Evolutionary conservation across 2,888 invertebrate genomes (phyloP), one percentile per base, ranked within the genome.

Genomic region (Acanthacorydalis orientalis): DNA sequence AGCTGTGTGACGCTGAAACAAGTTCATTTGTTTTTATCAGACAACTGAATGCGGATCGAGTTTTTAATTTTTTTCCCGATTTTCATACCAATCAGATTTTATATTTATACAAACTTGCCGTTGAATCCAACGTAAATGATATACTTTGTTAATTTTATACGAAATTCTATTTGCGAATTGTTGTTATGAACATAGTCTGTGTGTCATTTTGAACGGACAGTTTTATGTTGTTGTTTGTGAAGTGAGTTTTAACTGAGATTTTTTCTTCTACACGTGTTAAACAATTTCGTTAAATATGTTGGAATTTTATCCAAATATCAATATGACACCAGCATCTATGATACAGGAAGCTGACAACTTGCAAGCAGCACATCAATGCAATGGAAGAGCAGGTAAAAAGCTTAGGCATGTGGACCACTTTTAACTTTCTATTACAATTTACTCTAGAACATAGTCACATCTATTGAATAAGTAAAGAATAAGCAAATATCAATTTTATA

Each of bases 301-400:
- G 68, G 80, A 80, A 63, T 80, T 80, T 65, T 80, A 79, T 62
- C 75, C 78, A 49, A 76, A 75, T 59, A 68, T 77, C 53, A 75
- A 72, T 56, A 60, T 67, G 44, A 63, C 64, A 52, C 59, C 64
- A 31, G 63, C 74, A 51, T 71, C 70, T 64, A 70, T 78, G 68
- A 66, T 77, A 62, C 74, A 70, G 56, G 77, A 77, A 42, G 56
- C 46, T 32, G 46, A 46, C 12, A 39, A 15, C 39, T 31, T 46
- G 11, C 44, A 43, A 43, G 16, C 46, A 15, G 15, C 46, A 31
- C 47, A 47, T 47, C 47, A 42, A 31, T 47, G 47, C 40, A 47
- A 47, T 43, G 47, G 47, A 43, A 42, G 47, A 37, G 15, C 42
- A 23, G 47, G 47, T 47, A 47, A 12, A 31, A 38, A 23, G 23